A percentile compares a stretch with the other conserved stretches of the same genome.
Conservation (phyloP, 2,797 vertebrate species). For the Labroides dimidiatus region DNA sequence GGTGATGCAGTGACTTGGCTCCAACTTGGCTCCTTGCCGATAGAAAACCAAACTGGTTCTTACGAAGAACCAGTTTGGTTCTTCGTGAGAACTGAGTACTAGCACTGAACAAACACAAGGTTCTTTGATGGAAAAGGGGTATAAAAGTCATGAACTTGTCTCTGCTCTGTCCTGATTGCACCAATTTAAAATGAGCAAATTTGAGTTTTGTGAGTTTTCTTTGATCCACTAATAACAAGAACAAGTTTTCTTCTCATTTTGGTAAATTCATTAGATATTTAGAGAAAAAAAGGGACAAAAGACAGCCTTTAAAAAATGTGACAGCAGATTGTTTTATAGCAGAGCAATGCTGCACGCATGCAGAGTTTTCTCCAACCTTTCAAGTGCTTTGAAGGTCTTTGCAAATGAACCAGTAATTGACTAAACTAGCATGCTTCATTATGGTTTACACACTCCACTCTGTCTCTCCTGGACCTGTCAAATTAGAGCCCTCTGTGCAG, state of each 20-base stretch:
- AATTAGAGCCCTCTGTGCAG: slow-evolving; percentile 40
- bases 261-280: slow-evolving; percentile 12
- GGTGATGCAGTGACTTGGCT: too few relatives aligned
- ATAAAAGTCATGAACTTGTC: too few relatives aligned
- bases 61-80: too few relatives aligned
- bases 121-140: too few relatives aligned
- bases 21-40: too few relatives aligned
- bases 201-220: too few relatives aligned
- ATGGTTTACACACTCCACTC: slow-evolving; percentile 36
- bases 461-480: slow-evolving; percentile 50
- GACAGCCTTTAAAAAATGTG: background rate
- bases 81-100: too few relatives aligned
- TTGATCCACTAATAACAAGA: too few relatives aligned
- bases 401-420: slow-evolving; percentile 35
- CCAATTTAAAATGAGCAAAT: too few relatives aligned
- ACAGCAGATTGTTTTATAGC: slow-evolving; percentile 10
- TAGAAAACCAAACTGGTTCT: too few relatives aligned
- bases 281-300: slow-evolving; percentile 4
- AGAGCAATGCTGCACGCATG: slow-evolving; percentile 7
- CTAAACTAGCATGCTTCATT: slow-evolving; percentile 48
- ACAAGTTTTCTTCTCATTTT: background rate
- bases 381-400: slow-evolving; percentile 45
- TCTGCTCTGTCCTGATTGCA: too few relatives aligned
- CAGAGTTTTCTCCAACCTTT: slow-evolving; percentile 22
- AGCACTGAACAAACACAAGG: too few relatives aligned